These are phyloP conservation scores for Canis aureus DNA, from an alignment of 2,113 vertebrate species.

Conservation along the genomic window DNA sequence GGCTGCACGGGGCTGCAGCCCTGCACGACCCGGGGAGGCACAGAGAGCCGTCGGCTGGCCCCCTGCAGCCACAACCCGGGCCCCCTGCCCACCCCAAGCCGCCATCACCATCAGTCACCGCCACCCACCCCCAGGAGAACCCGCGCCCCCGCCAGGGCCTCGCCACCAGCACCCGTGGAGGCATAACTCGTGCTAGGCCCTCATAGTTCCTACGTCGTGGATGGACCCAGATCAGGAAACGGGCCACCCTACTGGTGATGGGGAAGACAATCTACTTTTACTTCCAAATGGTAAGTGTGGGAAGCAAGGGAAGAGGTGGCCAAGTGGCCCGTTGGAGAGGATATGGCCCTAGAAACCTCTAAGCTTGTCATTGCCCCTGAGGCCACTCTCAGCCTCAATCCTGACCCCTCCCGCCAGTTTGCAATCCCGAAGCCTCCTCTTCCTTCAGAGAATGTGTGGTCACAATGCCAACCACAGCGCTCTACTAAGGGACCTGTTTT, in stretches of 20 bases:
- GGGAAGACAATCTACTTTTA: background rate
- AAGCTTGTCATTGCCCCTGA: background rate
- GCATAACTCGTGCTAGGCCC: background rate
- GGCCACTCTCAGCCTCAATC: background rate
- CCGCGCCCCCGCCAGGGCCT: fast-evolving
- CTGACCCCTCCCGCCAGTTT: background rate
- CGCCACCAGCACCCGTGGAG: fast-evolving
- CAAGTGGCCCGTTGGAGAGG: fast-evolving
- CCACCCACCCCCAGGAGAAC: background rate
- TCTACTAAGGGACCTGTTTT: background rate
- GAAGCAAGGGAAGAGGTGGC: background rate
- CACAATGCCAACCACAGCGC: background rate
- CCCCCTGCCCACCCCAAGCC: background rate
- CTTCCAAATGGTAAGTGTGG: background rate
- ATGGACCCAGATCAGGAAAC: background rate
- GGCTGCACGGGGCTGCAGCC: background rate
- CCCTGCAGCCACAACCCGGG: too few relatives aligned
- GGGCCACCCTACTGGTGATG: background rate
- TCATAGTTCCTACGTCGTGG: background rate
- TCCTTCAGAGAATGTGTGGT: background rate
- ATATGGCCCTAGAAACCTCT: background rate
- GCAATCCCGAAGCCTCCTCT: background rate
- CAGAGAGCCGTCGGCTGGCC: background rate
- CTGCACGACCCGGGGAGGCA: fast-evolving
- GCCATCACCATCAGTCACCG: background rate